Conservation (phyloP, 2,113 vertebrate species). For the Tor tambroides region DNA sequence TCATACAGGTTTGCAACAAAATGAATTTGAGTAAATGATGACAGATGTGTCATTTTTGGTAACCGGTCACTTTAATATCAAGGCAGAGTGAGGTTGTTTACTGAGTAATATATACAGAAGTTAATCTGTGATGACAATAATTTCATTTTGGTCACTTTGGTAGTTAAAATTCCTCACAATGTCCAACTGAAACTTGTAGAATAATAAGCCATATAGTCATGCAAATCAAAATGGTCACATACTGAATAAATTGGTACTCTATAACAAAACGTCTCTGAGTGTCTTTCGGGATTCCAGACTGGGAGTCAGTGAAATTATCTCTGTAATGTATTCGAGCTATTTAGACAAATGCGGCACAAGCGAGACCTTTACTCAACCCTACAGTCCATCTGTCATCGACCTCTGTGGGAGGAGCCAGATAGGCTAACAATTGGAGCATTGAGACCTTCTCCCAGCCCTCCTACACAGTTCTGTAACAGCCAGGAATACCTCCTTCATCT, state of each 20-base stretch:
- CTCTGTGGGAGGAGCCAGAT: constrained; percentile 57
- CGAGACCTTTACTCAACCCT: constrained; percentile 57
- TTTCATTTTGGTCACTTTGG: not conserved
- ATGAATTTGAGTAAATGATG: not conserved
- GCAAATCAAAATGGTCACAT: constrained; percentile 4
- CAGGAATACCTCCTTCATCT: constrained; percentile 33
- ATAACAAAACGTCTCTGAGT: constrained; percentile 3
- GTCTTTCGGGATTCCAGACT: constrained; percentile 26
- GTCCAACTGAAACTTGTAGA: not conserved
- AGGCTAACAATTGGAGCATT: constrained; percentile 50
- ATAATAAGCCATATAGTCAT: constrained; percentile 1
- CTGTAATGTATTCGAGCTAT: constrained; percentile 39
- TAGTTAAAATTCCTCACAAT: constrained; percentile 12
- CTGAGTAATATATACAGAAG: not conserved
- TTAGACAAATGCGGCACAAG: constrained; percentile 50
- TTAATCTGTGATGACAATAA: constrained; percentile 4
- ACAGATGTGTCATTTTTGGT: not conserved
- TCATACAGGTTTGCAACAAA: not conserved
- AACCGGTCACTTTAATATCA: not conserved
- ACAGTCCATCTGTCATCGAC: constrained; percentile 61
- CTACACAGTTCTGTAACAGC: not conserved
- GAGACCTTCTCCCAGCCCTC: not conserved
- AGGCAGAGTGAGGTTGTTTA: not conserved
- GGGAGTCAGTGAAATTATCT: constrained; percentile 16
- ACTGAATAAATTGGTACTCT: constrained; percentile 9